Percentiles rank a stretch among this genome's conserved stretches.
Evolutionary conservation across 2,797 vertebrate species (phyloP).

Genomic region (Aphelocoma californica): DNA sequence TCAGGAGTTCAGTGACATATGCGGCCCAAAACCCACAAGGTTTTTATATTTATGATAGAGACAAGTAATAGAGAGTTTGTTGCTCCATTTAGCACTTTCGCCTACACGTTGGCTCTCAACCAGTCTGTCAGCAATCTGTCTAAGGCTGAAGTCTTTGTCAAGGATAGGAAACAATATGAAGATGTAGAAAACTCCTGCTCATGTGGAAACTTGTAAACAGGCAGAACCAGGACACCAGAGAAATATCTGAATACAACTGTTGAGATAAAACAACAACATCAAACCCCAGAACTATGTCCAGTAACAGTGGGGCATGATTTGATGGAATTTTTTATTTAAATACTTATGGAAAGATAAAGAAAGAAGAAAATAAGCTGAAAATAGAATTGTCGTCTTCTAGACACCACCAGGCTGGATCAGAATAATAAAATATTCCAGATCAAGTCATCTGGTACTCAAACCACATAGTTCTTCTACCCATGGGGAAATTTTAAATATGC

Average conservation of each 20-base stretch:
- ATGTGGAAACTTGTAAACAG: background rate
- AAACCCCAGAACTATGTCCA: background rate
- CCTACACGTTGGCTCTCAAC: background rate
- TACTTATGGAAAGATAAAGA: background rate
- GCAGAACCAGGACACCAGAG: background rate
- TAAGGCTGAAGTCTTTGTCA: background rate
- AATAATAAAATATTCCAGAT: slow-evolving; percentile 17
- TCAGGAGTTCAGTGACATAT: background rate
- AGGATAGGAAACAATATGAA: background rate
- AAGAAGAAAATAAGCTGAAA: slow-evolving; percentile 17
- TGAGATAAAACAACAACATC: background rate
- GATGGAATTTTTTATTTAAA: background rate
- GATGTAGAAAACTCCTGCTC: background rate
- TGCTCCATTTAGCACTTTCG: background rate
- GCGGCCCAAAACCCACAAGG: background rate
- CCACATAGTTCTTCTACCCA: background rate
- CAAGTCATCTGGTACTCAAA: background rate
- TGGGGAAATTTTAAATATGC: background rate
- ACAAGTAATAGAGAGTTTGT: background rate
- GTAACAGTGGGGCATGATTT: background rate
- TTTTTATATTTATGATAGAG: background rate
- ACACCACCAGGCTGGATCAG: slow-evolving; percentile 25
- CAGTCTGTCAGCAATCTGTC: background rate
- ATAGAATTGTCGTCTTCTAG: background rate
- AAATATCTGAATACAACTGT: background rate